Base-by-base conservation (phyloP, 2,113 vertebrate species). In the Gallinago undulata region DNA sequence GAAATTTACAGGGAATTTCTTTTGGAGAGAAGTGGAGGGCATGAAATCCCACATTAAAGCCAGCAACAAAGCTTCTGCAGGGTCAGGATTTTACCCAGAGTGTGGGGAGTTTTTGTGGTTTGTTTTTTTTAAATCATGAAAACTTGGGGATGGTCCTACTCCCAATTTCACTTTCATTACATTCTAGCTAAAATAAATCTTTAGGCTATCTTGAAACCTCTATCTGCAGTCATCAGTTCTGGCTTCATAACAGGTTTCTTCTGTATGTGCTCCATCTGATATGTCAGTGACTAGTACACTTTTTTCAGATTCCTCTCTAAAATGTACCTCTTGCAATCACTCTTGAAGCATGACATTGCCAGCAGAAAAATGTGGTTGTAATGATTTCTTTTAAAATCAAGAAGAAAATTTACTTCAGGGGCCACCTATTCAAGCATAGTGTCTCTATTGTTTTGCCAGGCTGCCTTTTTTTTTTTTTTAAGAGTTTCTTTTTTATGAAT, bases 321-420 rank as follows among this genome's bases (percentile, higher is more conserved):
- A 84, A 84, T 0, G 2, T 51, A 51, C 45, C 73, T 92, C 60
- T 92, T 90, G 51, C 64, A 89, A 79, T 94, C 73, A 80, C 37
- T 86, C 73, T 35, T 60, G 14, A 81, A 87, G 41, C 30, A 60
- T 33, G 74, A 83, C 16, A 22, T 0, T 72, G 47, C 27, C 84
- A 75, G 69, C 11, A 88, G 51, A 72, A 90, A 92, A 68, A 86
- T 19, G 31, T 27, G 35, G 18, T 37, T 86, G n/a, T 63, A 94
- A 94, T 48, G 55, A 95, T 78, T 62, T 88, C 75, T 86, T 91
- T 73, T 78, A 78, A 90, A 90, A 89, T 90, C 69, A 90, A 81
- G 30, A 77, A 5, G 43, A 68, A 51, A 33, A 68, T 84, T 95
- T 88, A 66, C 37, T 89, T 78, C 66, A 81, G 48, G 24, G 67